Evolutionary conservation across 1,140 invertebrate species (phyloP), one percentile per base, ranked within the genome.

Genomic region (Apis florea): DNA sequence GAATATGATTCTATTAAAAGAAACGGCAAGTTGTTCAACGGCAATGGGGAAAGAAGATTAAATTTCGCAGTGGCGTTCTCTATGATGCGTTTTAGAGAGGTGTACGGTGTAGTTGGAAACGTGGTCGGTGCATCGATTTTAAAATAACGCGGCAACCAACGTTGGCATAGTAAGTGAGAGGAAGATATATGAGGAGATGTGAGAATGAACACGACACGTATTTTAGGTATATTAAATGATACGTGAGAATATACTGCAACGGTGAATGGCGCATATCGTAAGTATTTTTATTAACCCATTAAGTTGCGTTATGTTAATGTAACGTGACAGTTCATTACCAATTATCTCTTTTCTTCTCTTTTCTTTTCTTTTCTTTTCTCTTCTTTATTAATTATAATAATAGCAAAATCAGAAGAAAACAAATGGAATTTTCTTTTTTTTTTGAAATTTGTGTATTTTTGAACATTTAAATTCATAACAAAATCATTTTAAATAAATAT

Each of bases 1-100:
- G 49, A 70, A 61, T 67, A 59, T 54, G 67, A 47, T 58, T 77
- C 64, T 77, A 56, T 70, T 61, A 31, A 78, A 58, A 47, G 66
- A 69, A 66, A 40, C 67, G 31, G 19, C 31, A 40, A 40, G 31
- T 40, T 6, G 59, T 61, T 61, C 40, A 17, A n/a, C n/a, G n/a
- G 31, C 31, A 56, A 77, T 56, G 51, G 59, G 47, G 19, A 68
- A 68, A 68, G 63, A 77, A 67, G 63, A 77, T 67, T 67, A 77
- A 77, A 67, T 49, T 40, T 40, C 31, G 63, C 31, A 31, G 31
- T 24, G 74, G 58, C 63, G 61, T 31, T 17, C 21, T 56, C 17
- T 24, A 21, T 17, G 68, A 73, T 17, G 54, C 47, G 6, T 53
- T 75, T 53, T 53, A 31, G 24, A 74, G 51, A 59, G 54, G 21